Percentiles rank a stretch among this genome's conserved stretches.
phyloP scores from a whole-genome alignment of 2,113 vertebrate genomes.

The Antechinus flavipes region DNA sequence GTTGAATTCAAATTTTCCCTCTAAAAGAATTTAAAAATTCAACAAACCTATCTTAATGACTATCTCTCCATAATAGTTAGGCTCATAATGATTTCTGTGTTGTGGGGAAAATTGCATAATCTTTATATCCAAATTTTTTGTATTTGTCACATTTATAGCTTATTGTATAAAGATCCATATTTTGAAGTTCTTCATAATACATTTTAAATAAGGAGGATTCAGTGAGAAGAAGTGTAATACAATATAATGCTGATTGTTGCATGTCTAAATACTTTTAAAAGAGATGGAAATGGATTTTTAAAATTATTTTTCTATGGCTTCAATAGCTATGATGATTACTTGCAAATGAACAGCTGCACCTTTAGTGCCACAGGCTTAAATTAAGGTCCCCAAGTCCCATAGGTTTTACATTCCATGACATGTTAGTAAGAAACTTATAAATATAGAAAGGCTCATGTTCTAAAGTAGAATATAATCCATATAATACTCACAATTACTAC shows the following conservation, averaged over 20 bases:
- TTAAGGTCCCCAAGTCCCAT: slow-evolving; percentile 79
- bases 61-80: slow-evolving; percentile 3
- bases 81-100: slow-evolving; percentile 38
- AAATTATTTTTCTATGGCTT: slow-evolving; percentile 65
- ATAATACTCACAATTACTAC: slow-evolving; percentile 73
- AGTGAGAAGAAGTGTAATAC: slow-evolving; percentile 63
- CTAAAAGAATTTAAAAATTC: slow-evolving; percentile 24
- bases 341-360: slow-evolving; percentile 82
- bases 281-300: slow-evolving; percentile 70
- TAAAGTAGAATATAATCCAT: slow-evolving; percentile 64
- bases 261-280: slow-evolving; percentile 68
- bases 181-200: slow-evolving; percentile 55
- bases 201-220: slow-evolving; percentile 63
- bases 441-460: slow-evolving; percentile 80
- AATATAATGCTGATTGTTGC: slow-evolving; percentile 58
- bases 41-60: neutral
- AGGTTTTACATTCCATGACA: slow-evolving; percentile 81
- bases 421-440: slow-evolving; percentile 77
- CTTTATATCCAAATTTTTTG: slow-evolving; percentile 65
- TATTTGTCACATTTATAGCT: slow-evolving; percentile 61
- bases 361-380: slow-evolving; percentile 79
- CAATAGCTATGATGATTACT: slow-evolving; percentile 78
- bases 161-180: slow-evolving; percentile 23
- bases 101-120: slow-evolving; percentile 60
- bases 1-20: neutral